Conservation (phyloP, 2,888 invertebrate genomes). For the Drosophila tripunctata region DNA sequence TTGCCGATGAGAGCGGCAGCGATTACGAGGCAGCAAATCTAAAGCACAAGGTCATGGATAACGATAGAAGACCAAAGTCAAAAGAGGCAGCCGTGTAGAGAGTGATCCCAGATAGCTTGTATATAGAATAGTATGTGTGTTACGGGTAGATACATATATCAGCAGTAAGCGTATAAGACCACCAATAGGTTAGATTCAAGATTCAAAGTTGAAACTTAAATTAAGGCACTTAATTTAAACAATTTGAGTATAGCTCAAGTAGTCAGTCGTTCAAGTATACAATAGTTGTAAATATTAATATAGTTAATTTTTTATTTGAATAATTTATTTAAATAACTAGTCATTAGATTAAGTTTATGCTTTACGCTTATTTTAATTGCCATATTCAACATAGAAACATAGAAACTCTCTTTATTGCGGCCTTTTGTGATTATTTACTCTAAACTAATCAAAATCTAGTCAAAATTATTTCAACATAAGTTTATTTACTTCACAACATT, state of each 20-base stretch:
- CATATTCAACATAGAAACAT: conserved; percentile 38
- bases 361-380: conserved; percentile 24
- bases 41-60: conserved; percentile 33
- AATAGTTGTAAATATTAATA: conserved; percentile 21
- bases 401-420: conserved; percentile 44
- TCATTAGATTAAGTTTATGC: conserved; percentile 24
- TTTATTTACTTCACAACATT: conserved; percentile 3
- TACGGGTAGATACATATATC: conserved; percentile 67
- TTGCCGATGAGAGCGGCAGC: conserved; percentile 87
- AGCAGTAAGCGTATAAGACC: conserved; percentile 51
- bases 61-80: conserved; percentile 26
- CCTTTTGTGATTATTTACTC: conserved; percentile 67
- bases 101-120: conserved; percentile 15
- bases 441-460: conserved; percentile 62
- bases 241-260: conserved; percentile 35
- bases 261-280: conserved; percentile 6
- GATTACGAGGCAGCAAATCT: conserved; percentile 67
- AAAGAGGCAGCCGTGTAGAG: conserved; percentile 62
- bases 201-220: not conserved
- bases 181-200: conserved; percentile 55
- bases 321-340: conserved; percentile 21
- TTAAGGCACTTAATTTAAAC: conserved; percentile 20
- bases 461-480: conserved; percentile 52
- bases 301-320: conserved; percentile 1
- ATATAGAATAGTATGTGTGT: conserved; percentile 52